A percentile compares a stretch with the other conserved stretches of the same genome.
These are phyloP conservation scores for Drosophila bipectinata DNA, from an alignment of 1,140 invertebrate species.

Conservation along the genomic window DNA sequence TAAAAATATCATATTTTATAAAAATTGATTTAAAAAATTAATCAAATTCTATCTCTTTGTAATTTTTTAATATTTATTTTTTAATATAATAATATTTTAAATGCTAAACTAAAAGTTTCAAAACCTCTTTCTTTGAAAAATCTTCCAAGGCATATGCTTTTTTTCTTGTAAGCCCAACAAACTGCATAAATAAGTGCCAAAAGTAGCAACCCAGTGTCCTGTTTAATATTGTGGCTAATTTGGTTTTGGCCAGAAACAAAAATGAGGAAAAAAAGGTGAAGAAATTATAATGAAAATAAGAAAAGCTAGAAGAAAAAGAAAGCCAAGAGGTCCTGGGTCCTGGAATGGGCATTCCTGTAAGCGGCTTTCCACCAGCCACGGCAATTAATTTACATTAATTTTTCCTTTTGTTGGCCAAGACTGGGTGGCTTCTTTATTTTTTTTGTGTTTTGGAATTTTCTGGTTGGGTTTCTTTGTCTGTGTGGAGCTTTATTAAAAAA, in stretches of 20 bases:
- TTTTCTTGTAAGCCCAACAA: too few relatives aligned
- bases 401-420: slow-evolving; percentile 34
- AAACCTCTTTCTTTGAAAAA: too few relatives aligned
- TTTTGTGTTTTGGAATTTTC: not conserved
- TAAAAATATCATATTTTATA: too few relatives aligned
- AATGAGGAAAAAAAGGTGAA: not conserved
- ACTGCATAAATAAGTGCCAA: not conserved
- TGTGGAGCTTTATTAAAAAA: slow-evolving; percentile 56
- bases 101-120: too few relatives aligned
- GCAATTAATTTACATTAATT: slow-evolving; percentile 72
- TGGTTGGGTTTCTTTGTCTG: not conserved
- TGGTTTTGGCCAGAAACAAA: not conserved
- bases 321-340: not conserved
- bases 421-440: slow-evolving; percentile 1
- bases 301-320: not conserved
- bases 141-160: not conserved
- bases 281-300: not conserved
- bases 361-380: slow-evolving; percentile 46
- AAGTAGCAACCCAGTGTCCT: not conserved
- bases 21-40: too few relatives aligned
- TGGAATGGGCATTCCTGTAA: slow-evolving; percentile 22
- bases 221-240: slow-evolving; percentile 23
- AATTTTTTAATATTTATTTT: too few relatives aligned
- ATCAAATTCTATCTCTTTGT: too few relatives aligned
- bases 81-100: too few relatives aligned